A percentile compares a stretch with the other conserved stretches of the same genome.
These are phyloP conservation scores for Ammodytes dubius DNA, from an alignment of 2,113 vertebrate species.

Conservation along the genomic window DNA sequence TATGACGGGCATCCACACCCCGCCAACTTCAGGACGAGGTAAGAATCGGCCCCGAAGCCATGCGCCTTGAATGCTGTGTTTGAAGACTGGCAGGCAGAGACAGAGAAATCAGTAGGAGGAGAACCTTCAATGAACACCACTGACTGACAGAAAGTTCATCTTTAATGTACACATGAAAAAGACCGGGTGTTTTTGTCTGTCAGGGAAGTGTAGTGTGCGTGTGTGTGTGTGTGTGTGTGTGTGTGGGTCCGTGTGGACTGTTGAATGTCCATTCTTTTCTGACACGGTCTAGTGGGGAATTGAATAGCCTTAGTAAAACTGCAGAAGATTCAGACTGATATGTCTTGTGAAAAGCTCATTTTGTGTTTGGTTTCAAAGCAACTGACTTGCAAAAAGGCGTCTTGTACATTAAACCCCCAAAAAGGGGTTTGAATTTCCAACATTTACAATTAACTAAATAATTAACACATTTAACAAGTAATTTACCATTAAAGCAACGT, in stretches of 20 bases:
- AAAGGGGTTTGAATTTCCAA: too few relatives aligned
- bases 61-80: conserved; percentile 48
- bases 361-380: not conserved
- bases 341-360: not conserved
- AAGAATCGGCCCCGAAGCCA: conserved; percentile 60
- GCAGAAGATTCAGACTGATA: not conserved
- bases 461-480: too few relatives aligned
- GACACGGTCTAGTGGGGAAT: not conserved
- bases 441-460: too few relatives aligned
- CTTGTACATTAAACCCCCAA: not conserved
- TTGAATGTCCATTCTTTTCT: conserved; percentile 10
- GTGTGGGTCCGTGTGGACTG: not conserved
- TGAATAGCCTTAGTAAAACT: not conserved
- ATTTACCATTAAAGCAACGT: too few relatives aligned
- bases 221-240: too few relatives aligned
- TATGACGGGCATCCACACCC: conserved; percentile 98
- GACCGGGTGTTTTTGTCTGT: conserved; percentile 45
- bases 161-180: conserved; percentile 64
- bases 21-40: conserved; percentile 97
- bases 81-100: conserved; percentile 36
- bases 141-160: conserved; percentile 46
- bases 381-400: not conserved
- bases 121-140: conserved; percentile 42
- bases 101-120: conserved; percentile 19
- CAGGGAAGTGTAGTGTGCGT: conserved; percentile 7